Evolutionary conservation across 2,113 vertebrate genomes (phyloP), one percentile per base, ranked within the genome.

Genomic region (Caretta caretta): DNA sequence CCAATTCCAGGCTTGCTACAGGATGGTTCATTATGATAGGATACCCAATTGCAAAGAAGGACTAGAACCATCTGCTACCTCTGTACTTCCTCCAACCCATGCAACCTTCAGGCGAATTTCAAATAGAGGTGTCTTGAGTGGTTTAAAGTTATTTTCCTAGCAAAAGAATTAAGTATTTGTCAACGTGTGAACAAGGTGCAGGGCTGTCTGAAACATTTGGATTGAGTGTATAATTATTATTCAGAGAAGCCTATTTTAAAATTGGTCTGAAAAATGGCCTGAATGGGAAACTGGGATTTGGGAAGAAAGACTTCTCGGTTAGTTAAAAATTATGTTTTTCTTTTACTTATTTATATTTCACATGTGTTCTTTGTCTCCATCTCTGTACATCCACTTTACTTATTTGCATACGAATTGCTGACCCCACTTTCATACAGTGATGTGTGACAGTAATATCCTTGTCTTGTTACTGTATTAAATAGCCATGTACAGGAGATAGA

Each of bases 211-310:
- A 91, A 93, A 90, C 88, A 53, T 86, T 95, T 93, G 95, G 84
- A 59, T 88, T 95, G 89, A 83, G 25, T 95, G 93, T 93, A 93
- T 97, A 90, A 75, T 25, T 94, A 95, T 80, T 90, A 89, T 89
- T 94, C 97, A 96, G 83, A 96, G 92, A 96, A 90, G 93, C 82
- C 1, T 2, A 57, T 96, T 96, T 96, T 96, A 94, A 91, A 91
- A 92, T 38, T 88, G 0, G 59, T 48, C 80, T 95, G 86, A 88
- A 88, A 96, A 90, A 94, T 38, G 87, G 79, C 78, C 38, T 78
- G 38, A 96, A 51, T 0, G 12, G 86, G 85, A 96, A 96, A 79
- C 81, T 0, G 6, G 65, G 86, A 90, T 86, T 92, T 88, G 53
- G 80, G 89, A 54, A 90, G 87, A 89, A 83, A 88, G 89, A 88